phyloP scores from a whole-genome alignment of 2,113 vertebrate genomes.

The Perca schrenkii region DNA sequence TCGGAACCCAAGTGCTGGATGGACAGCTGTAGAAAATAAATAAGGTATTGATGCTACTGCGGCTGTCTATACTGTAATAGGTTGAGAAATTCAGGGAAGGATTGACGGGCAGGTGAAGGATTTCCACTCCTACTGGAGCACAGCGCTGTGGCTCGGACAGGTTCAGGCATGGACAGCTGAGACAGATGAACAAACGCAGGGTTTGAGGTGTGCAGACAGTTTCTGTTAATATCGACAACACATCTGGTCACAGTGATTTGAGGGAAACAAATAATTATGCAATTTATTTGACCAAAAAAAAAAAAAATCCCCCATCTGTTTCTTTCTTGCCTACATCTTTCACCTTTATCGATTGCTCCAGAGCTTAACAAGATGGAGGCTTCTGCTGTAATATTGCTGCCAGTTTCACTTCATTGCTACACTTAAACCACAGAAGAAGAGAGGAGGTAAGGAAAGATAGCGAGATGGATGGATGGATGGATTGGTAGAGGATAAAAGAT shows the following conservation, averaged over 20 bases:
- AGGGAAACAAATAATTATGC: neutral
- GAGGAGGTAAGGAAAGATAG: neutral
- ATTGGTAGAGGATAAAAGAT: slow-evolving; percentile 21
- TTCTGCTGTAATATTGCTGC: slow-evolving; percentile 5
- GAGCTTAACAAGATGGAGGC: slow-evolving; percentile 26
- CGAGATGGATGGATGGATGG: slow-evolving; percentile 12
- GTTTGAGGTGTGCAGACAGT: neutral
- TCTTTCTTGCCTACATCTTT: neutral
- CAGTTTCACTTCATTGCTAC: slow-evolving; percentile 15
- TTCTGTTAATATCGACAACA: neutral
- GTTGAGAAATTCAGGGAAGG: neutral
- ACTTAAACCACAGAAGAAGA: slow-evolving; percentile 5
- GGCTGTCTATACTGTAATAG: neutral
- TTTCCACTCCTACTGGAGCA: neutral
- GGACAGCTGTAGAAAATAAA: neutral
- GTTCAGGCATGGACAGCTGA: slow-evolving; percentile 1
- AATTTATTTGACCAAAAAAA: neutral
- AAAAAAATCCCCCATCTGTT: neutral
- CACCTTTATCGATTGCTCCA: slow-evolving; percentile 14
- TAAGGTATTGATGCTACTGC: neutral
- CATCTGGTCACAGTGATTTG: neutral
- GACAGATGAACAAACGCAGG: slow-evolving; percentile 12
- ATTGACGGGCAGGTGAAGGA: slow-evolving; percentile 40
- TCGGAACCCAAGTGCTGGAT: neutral
- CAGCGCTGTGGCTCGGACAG: neutral